phyloP scores from a whole-genome alignment of 2,113 vertebrate species.

The Motacilla alba region DNA sequence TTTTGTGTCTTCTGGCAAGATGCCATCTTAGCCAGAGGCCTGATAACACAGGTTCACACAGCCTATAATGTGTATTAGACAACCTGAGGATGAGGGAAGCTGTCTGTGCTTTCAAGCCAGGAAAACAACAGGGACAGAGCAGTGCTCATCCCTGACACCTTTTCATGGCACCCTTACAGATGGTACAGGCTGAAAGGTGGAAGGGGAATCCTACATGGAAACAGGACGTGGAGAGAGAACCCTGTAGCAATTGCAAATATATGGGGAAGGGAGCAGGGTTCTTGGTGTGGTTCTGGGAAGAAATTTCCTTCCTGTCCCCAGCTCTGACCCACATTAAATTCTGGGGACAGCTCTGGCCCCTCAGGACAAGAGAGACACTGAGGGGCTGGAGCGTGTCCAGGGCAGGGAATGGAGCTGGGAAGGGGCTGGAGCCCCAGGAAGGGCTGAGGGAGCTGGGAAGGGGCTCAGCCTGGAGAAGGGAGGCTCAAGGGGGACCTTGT shows the following conservation, averaged over 20 bases:
- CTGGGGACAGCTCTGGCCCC: neutral
- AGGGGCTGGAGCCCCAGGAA: neutral
- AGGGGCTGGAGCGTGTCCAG: neutral
- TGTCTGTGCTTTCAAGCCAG: neutral
- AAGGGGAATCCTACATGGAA: neutral
- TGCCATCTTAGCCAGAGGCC: neutral
- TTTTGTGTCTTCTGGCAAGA: neutral
- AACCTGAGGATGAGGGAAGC: neutral
- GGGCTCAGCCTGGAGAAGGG: neutral
- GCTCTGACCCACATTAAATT: neutral
- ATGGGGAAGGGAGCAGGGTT: neutral
- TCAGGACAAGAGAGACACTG: accelerated
- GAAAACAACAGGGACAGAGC: neutral
- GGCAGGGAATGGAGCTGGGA: neutral
- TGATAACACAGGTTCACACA: neutral
- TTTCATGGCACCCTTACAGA: neutral
- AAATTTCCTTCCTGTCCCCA: neutral
- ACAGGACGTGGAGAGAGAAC: neutral
- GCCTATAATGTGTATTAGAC: neutral
- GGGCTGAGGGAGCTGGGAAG: neutral
- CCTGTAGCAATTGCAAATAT: neutral
- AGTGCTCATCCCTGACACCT: neutral
- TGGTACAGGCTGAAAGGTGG: neutral
- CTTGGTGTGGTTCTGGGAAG: accelerated
- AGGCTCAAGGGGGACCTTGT: neutral